Evolutionary conservation across 2,797 vertebrate genomes (phyloP), one percentile per base, ranked within the genome.

Genomic region (Syngnathus rostellatus): DNA sequence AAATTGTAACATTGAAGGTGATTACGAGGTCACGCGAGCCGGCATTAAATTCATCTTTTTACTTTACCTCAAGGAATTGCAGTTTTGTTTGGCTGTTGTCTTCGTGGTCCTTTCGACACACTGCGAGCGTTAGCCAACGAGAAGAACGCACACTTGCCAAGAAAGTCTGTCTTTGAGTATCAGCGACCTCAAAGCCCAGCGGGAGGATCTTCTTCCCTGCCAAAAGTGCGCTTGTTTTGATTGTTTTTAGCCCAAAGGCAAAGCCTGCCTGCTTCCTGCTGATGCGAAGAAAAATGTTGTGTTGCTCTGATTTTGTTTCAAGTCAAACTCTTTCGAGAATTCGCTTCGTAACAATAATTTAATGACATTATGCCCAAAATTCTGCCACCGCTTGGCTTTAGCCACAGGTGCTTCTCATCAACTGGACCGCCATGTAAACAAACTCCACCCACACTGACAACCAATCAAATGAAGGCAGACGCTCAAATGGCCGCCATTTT

Each of bases 41-140:
- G 6, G 39, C 5, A 25, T 61, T 61, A n/a, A 21, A 40, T 61
- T 61, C 12, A 41, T 61, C 17, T 1, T 23, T 21, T 6, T 61
- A 21, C 11, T 23, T 58, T 38, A 39, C 37, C 38, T 39, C 8
- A 11, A 39, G 17, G 1, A 21, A 1, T 6, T 61, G 19, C 59
- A 41, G 59, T 41, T 61, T 41, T 43, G 59, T 41, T 61, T 61
- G 59, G 59, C 59, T 41, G 59, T 61, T 61, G 59, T 61, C n/a
- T 21, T n/a, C 14, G 39, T n/a, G 19, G 40, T 23, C 39, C 59
- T 41, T 61, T 40, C 40, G n/a, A 61, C 39, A n/a, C 59, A 21
- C 59, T 40, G 19, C 39, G 19, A 0, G 31, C 6, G 37, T 39
- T 11, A 9, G 59, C 59, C 59, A 41, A 41, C 37, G 6, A 41